Evolutionary conservation across 2,888 invertebrate species (phyloP).

Genomic region (Caenorhabditis wallacei): DNA sequence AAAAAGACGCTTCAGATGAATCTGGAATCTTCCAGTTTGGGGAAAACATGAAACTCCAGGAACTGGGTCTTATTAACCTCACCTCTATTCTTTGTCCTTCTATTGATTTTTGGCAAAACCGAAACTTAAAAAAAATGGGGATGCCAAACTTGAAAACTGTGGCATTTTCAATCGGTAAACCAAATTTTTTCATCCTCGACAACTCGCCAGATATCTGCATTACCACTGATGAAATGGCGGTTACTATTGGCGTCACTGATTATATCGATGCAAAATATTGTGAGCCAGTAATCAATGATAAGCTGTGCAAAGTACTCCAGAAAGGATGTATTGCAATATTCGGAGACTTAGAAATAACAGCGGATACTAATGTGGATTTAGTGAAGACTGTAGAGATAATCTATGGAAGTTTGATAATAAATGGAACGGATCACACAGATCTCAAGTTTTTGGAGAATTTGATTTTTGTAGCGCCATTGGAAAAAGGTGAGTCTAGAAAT

Average conservation of each 20-base stretch:
- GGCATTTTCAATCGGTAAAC: not conserved
- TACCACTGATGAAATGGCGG: no score
- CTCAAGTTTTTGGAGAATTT: constrained; percentile 12
- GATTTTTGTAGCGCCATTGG: constrained; percentile 3
- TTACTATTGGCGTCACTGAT: no score
- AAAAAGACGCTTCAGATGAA: not conserved
- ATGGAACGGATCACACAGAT: constrained; percentile 20
- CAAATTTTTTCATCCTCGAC: no score
- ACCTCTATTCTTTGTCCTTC: not conserved
- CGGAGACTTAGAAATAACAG: constrained; percentile 2
- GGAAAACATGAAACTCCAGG: not conserved
- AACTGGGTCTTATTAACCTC: not conserved
- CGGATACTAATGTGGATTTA: constrained; percentile 5
- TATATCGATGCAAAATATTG: not conserved
- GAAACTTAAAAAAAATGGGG: not conserved
- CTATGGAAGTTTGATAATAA: constrained; percentile 16
- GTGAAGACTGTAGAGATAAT: constrained; percentile 23
- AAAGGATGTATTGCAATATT: constrained; percentile 9
- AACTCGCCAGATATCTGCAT: no score
- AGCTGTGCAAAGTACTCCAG: not conserved
- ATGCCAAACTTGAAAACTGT: not conserved
- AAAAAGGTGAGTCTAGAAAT: not conserved
- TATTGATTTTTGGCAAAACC: not conserved
- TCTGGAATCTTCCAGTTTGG: not conserved
- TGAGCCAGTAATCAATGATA: not conserved